phyloP scores from a whole-genome alignment of 2,797 vertebrate species.

The Cacajao melanocephalus region DNA sequence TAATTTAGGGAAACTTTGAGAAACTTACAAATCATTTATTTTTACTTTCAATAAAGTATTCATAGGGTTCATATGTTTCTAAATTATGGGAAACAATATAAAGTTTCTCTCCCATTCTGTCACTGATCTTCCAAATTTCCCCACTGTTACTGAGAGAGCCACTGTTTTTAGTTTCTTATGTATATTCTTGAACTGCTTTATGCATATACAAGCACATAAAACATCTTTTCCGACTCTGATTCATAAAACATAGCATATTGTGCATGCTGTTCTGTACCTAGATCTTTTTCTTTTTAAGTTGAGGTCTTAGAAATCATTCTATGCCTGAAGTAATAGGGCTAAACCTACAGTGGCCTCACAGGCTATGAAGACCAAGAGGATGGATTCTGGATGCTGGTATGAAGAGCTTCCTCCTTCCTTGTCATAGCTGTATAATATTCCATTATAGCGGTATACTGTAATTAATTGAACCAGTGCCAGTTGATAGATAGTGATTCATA shows the following conservation, averaged over 20 bases:
- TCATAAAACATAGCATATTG: neutral
- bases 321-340: neutral
- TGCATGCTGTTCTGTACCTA: neutral
- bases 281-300: neutral
- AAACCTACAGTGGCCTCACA: neutral
- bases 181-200: neutral
- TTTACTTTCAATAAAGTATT: neutral
- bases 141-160: neutral
- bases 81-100: neutral
- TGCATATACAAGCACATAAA: neutral
- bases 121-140: neutral
- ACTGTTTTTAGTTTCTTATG: neutral
- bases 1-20: neutral
- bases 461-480: neutral
- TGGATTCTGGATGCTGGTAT: neutral
- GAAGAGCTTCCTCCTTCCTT: neutral
- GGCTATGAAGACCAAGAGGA: neutral
- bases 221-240: neutral
- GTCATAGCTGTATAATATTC: neutral
- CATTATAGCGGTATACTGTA: neutral
- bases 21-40: neutral
- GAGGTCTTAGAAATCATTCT: neutral
- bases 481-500: neutral
- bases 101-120: neutral
- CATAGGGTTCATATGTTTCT: neutral